A percentile compares a stretch with the other conserved stretches of the same genome.
Conservation (phyloP, 2,113 vertebrate genomes). For the Excalfactoria chinensis region DNA sequence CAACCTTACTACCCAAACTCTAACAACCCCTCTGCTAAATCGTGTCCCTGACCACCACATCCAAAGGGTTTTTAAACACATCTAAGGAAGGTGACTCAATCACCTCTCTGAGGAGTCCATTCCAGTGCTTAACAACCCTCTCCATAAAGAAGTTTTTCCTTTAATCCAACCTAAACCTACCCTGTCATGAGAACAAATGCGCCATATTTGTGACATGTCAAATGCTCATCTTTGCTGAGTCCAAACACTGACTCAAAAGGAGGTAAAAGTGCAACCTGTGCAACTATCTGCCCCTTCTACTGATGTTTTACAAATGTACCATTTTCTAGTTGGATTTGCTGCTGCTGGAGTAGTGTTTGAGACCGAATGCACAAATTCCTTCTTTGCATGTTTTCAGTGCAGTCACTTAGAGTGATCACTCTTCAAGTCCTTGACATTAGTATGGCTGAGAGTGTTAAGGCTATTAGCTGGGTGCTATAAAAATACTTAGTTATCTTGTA, state of each 20-base stretch:
- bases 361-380: background rate
- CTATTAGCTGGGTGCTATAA: constrained; percentile 8
- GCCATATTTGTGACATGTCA: background rate
- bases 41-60: too few relatives aligned
- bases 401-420: background rate
- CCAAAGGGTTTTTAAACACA: too few relatives aligned
- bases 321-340: background rate
- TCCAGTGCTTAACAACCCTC: too few relatives aligned
- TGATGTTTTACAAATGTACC: background rate
- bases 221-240: background rate
- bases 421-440: background rate
- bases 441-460: constrained; percentile 40
- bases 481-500: constrained; percentile 29
- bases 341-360: background rate
- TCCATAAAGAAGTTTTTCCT: too few relatives aligned
- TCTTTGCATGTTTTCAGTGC: background rate
- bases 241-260: background rate
- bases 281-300: background rate
- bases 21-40: too few relatives aligned
- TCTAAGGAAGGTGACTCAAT: too few relatives aligned
- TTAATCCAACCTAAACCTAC: too few relatives aligned
- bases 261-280: background rate
- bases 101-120: too few relatives aligned
- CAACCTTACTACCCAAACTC: too few relatives aligned
- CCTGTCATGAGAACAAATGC: background rate